Conservation (phyloP, 2,888 invertebrate genomes). For the Drepanosiphum platanoidis region DNA sequence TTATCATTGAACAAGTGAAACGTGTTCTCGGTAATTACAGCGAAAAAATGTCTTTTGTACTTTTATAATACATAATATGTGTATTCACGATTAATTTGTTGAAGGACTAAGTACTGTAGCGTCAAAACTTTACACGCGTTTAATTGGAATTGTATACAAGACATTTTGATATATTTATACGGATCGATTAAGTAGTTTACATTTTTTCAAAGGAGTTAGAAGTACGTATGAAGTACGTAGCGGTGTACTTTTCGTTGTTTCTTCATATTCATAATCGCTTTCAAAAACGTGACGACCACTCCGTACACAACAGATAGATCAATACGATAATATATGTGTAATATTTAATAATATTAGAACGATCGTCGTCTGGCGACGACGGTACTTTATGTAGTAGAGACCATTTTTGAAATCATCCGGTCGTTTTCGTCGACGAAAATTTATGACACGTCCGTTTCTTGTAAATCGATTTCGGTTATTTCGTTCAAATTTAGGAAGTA, state of each 20-base stretch:
- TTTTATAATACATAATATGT: conserved; percentile 5
- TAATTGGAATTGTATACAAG: neutral
- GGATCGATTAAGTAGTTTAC: neutral
- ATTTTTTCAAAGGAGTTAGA: neutral
- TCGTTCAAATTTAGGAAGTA: neutral
- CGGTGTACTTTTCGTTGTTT: neutral
- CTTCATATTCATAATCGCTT: neutral
- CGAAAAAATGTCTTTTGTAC: conserved; percentile 49
- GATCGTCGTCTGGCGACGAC: no score
- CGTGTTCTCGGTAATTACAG: conserved; percentile 46
- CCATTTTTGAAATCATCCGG: neutral
- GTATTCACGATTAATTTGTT: conserved; percentile 29
- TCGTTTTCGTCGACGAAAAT: neutral
- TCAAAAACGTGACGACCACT: no score
- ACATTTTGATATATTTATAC: neutral
- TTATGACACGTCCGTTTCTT: neutral
- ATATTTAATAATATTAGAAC: no score
- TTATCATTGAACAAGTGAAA: conserved; percentile 52
- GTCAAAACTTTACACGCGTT: neutral
- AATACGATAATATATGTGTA: no score
- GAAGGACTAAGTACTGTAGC: conserved; percentile 36
- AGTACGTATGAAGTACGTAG: neutral
- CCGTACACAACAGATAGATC: no score
- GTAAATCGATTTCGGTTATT: neutral
- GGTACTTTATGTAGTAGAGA: neutral